These are phyloP conservation scores for Andrena chrysosceles DNA, from an alignment of 2,888 invertebrate genomes.

Conservation along the genomic window DNA sequence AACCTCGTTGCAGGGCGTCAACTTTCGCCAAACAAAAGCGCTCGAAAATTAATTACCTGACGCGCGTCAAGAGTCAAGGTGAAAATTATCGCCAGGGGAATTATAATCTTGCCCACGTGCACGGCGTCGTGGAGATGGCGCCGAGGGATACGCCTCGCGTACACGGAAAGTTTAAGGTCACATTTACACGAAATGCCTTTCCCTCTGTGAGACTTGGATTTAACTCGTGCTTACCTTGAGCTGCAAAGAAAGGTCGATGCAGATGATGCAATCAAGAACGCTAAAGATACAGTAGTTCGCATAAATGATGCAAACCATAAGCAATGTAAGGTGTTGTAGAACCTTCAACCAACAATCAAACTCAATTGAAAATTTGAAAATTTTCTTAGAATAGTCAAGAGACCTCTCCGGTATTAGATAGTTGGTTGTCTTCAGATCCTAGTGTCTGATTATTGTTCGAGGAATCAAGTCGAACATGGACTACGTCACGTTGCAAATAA, in stretches of 20 bases:
- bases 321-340: neutral
- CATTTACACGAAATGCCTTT: constrained; percentile 68
- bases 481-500: neutral
- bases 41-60: constrained; percentile 13
- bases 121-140: constrained; percentile 37
- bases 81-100: constrained; percentile 25
- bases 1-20: neutral
- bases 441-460: too few relatives aligned
- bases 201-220: constrained; percentile 52
- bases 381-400: too few relatives aligned
- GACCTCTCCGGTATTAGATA: too few relatives aligned
- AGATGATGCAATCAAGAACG: constrained; percentile 64
- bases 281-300: constrained; percentile 49
- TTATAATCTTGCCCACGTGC: constrained; percentile 56
- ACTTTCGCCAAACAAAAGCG: neutral
- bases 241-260: constrained; percentile 65
- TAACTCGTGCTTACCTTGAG: constrained; percentile 68
- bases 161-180: constrained; percentile 71
- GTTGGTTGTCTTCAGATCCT: too few relatives aligned
- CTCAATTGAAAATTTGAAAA: too few relatives aligned
- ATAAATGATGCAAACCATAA: neutral
- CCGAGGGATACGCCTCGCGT: constrained; percentile 54
- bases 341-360: neutral
- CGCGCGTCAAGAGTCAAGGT: constrained; percentile 26
- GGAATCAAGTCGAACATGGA: too few relatives aligned